phyloP scores from a whole-genome alignment of 2,113 vertebrate genomes.

The Spermophilus dauricus region DNA sequence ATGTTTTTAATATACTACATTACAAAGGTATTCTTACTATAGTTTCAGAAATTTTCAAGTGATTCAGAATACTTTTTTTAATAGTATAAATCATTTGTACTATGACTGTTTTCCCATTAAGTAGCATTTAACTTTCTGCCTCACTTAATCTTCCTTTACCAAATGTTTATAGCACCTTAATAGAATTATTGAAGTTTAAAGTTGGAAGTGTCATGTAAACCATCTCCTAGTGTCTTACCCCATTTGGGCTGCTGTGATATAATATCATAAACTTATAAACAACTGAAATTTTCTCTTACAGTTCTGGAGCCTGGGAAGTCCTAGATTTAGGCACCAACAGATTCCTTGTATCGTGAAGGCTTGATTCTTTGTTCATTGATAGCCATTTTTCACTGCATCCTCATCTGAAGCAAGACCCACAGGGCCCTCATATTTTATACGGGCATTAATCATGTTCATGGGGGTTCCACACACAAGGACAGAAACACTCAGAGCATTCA shows the following conservation, averaged over 20 bases:
- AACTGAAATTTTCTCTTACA: not conserved
- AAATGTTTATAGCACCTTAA: conserved; percentile 7
- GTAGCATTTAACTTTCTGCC: conserved; percentile 37
- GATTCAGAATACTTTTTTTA: conserved; percentile 37
- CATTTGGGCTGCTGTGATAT: not conserved
- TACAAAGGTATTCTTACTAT: conserved; percentile 24
- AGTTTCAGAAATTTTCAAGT: conserved; percentile 57
- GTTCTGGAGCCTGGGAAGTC: not conserved
- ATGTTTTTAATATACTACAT: not conserved
- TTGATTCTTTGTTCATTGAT: not conserved
- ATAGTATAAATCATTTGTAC: conserved; percentile 39
- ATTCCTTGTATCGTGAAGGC: not conserved
- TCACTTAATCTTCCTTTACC: not conserved
- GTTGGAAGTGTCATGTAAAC: not conserved
- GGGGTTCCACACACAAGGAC: not conserved
- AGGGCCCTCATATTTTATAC: not conserved
- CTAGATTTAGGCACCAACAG: not conserved
- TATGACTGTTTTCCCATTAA: not conserved
- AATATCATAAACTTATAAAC: not conserved
- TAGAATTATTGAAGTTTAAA: conserved; percentile 43
- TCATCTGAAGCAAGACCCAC: not conserved
- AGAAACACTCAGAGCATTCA: not conserved
- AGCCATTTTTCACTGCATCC: not conserved
- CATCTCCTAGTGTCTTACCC: not conserved
- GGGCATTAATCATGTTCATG: not conserved